Base-by-base conservation (phyloP, 2,888 invertebrate genomes). In the Drosophila prolongata region DNA sequence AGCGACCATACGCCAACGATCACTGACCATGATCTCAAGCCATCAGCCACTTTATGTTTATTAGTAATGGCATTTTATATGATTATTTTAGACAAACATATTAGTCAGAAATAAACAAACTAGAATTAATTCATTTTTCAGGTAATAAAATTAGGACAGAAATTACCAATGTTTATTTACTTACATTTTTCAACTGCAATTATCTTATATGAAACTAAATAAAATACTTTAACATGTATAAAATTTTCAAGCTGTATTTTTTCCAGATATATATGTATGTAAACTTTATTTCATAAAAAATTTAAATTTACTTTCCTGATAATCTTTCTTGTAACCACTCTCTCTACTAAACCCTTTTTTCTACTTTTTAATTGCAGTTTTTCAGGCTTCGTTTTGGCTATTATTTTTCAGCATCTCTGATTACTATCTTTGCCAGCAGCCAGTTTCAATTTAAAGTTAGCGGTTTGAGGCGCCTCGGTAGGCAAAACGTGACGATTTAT, bases 401-500 rank as follows among this genome's bases (percentile, higher is more conserved):
- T 6, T 6, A 34, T 10, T 8, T 14, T 57, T 10, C 34, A 0
- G 2, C 64, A 62, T 16, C 65, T 11, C 47, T 27, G 34, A 49
- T 19, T 27, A 49, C 16, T 40, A 34, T 49, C 13, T 14, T 46
- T 10, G 57, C 42, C 57, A 14, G 4, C 42, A 62, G 47, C 14
- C 62, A 27, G 65, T 27, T 49, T 34, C 19, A 49, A 69, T 68
- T 67, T 55, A 6, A 37, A 42, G 70, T 38, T 44, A 50, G 44
- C 34, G 46, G 61, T 59, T 73, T 73, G 66, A 47, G 78, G 87
- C 85, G 87, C 87, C 80, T 78, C 65, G 58, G 16, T 46, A 38
- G 54, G 68, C 54, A 68, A 84, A 80, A 87, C 87, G 80, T 80
- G 80, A 80, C 84, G 85, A 75, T 57, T 78, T 87, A 70, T 86